Evolutionary conservation across 2,888 invertebrate genomes (phyloP).

Genomic region (Idaea aversata): DNA sequence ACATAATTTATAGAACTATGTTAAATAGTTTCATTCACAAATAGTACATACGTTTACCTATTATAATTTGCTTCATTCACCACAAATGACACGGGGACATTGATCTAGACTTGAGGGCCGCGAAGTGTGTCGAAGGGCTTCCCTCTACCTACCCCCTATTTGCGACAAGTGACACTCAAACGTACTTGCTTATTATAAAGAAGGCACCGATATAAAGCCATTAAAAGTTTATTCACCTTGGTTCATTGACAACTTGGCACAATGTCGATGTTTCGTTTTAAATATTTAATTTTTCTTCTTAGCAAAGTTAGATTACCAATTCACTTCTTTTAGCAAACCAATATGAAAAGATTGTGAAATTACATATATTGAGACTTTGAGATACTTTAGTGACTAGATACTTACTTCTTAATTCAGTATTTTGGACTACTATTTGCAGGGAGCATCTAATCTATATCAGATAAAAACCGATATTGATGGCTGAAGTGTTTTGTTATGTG

Average conservation of each 20-base stretch:
- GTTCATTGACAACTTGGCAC: neutral
- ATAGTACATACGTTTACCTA: neutral
- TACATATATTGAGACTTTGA: neutral
- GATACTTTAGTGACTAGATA: no score
- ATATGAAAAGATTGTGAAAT: neutral
- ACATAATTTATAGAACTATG: no score
- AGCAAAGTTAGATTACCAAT: no score
- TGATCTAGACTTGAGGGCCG: conserved; percentile 37
- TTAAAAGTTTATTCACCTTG: conserved; percentile 6
- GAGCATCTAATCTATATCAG: no score
- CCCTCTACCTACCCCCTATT: conserved; percentile 45
- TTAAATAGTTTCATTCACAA: neutral
- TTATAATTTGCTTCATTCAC: conserved; percentile 11
- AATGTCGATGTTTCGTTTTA: neutral
- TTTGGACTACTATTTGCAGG: no score
- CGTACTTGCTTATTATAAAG: neutral
- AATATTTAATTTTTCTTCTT: neutral
- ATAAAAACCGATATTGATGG: no score
- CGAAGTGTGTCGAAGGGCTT: conserved; percentile 51
- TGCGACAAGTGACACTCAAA: conserved; percentile 18
- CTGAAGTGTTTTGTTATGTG: neutral
- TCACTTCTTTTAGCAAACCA: no score
- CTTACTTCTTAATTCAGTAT: no score
- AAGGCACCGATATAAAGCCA: neutral
- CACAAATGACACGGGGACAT: conserved; percentile 31